Evolutionary conservation across 1,140 invertebrate genomes (phyloP), one percentile per base, ranked within the genome.

Genomic region (Pseudomyrmex dendroicus): DNA sequence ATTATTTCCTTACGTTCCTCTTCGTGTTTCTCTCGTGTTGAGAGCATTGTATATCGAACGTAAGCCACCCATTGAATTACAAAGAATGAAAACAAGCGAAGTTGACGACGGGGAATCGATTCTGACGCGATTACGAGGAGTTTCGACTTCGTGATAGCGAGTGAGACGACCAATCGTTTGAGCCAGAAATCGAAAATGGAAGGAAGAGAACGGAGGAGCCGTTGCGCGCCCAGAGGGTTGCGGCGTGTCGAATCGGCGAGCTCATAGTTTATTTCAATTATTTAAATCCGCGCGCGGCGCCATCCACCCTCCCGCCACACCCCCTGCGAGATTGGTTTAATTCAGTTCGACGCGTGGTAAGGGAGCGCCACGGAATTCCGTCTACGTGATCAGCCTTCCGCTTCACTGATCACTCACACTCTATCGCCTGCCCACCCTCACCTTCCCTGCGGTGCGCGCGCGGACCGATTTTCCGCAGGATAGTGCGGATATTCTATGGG

Each of bases 261-360:
- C 35, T 10, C 63, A 9, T 52, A 84, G 63, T 87, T 87, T 73
- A 87, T 86, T 87, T 87, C 73, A 87, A 87, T 86, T 84, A 87
- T 87, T 87, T 87, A 83, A 87, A 73, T 83, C 77, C 77, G 76
- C 20, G 15, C 54, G 17, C 54, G 50, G n/a, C 70, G 17, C 25
- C 72, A 2, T 9, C n/a, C 12, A 10, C 62, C n/a, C n/a, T 12
- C 22, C 44, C 1, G 3, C 9, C 56, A 7, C 1, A 4, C 74
- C 17, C 44, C 64, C 7, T 50, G 64, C 62, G 56, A 54, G 85
- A 56, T 77, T 80, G 76, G 76, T 87, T 85, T 63, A 87, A 88
- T 78, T 87, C 73, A 73, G 61, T 85, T 83, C 44, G 72, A 82
- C 70, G 73, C 83, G 57, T 15, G 80, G 64, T 80, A 80, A 80